Evolutionary conservation across 2,113 vertebrate species (phyloP), one percentile per base, ranked within the genome.

Genomic region (Cebidichthys violaceus): DNA sequence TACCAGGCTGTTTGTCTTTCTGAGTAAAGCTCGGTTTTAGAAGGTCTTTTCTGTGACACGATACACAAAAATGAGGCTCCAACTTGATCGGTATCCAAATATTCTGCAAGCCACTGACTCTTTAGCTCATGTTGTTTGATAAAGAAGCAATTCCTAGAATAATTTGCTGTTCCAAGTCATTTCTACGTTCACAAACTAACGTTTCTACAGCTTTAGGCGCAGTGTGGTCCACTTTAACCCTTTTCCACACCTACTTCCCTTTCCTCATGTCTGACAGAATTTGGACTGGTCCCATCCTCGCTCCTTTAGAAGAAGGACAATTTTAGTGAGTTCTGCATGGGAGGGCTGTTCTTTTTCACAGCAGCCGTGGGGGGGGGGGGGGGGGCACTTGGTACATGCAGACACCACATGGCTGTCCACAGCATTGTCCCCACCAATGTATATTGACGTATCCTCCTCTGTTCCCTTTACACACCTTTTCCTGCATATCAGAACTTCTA

Each of bases 241-340:
- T 87, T 39, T 75, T 57, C 81, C 65, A 43, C 81, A 77, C 85
- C 67, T 83, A 52, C 90, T 77, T 82, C 77, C 84, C 77, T 81
- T 72, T 87, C 79, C 55, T 69, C 79, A 2, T 86, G 84, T 94
- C 83, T 91, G 89, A 89, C 93, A 95, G 94, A 94, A 85, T 76
- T 76, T 92, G 92, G 92, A 93, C 75, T 85, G 79, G 70, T 89
- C 89, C 76, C 35, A 66, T 20, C 85, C 81, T 79, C 80, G 79
- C 83, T 87, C 90, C 93, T 92, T 86, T 94, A 95, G 85, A 83
- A 94, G 93, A 93, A 85, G 92, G 94, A 93, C 93, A 88, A 91
- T 94, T 90, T 66, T 93, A 94, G 95, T 94, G 94, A 94, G 94
- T 95, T 91, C 68, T 89, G 81, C 86, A 86, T 91, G 91, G 43